Evolutionary conservation across 2,888 invertebrate species (phyloP).

Genomic region (Scaptomyza cyrtandrae): DNA sequence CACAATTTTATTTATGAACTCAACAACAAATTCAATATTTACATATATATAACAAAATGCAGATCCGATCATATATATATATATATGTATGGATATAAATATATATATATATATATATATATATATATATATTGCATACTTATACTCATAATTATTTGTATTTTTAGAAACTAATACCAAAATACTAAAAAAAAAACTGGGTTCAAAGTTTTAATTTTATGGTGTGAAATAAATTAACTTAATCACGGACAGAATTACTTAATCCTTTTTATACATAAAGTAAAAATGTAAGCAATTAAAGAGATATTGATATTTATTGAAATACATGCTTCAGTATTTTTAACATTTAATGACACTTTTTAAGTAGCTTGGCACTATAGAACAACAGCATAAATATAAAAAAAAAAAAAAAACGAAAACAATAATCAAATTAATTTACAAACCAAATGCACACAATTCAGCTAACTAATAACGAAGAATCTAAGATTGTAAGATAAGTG

Average conservation of each 20-base stretch:
- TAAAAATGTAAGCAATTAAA: slow-evolving; percentile 58
- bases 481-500: slow-evolving; percentile 3
- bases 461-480: slow-evolving; percentile 20
- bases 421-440: slow-evolving; percentile 39
- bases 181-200: slow-evolving; percentile 58
- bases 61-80: slow-evolving; percentile 17
- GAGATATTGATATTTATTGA: slow-evolving; percentile 71
- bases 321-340: slow-evolving; percentile 79
- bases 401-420: slow-evolving; percentile 1
- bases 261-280: slow-evolving; percentile 66
- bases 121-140: slow-evolving; percentile 54
- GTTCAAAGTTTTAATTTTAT: slow-evolving; percentile 67
- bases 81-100: slow-evolving; percentile 43
- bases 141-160: slow-evolving; percentile 67
- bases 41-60: slow-evolving; percentile 5
- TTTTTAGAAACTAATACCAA: slow-evolving; percentile 78
- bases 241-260: slow-evolving; percentile 79
- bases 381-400: slow-evolving; percentile 22
- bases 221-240: slow-evolving; percentile 63
- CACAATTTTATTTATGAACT: slow-evolving; percentile 69
- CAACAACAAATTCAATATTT: slow-evolving; percentile 22
- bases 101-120: slow-evolving; percentile 50
- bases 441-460: slow-evolving; percentile 53
- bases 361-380: slow-evolving; percentile 54
- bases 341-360: slow-evolving; percentile 69